Evolutionary conservation across 2,113 vertebrate species (phyloP), one percentile per base, ranked within the genome.

Genomic region (Elachura formosa): DNA sequence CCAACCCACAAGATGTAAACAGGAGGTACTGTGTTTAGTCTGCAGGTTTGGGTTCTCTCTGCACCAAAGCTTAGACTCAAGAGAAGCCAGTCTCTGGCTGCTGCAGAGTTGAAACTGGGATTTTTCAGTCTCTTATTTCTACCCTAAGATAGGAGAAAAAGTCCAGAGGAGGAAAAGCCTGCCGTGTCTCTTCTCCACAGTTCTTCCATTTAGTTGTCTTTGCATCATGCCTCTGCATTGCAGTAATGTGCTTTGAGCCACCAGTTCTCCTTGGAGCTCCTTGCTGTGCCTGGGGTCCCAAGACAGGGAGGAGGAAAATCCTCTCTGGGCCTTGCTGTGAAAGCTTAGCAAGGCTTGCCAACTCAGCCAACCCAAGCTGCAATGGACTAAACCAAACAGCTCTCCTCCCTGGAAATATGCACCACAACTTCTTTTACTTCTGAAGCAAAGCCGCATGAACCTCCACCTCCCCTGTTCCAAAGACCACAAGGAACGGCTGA

Each of bases 21-120:
- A 96, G 84, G 86, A 94, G 95, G 72, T 91, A 38, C 40, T 69
- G 24, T 94, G 89, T 97, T 96, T 96, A 94, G 94, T 95, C 82
- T 96, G 85, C 73, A 95, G 87, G 72, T 96, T 94, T 88, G 81
- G 81, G 61, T 34, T 93, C 90, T 90, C 61, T n/a, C 61, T 68
- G 68, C 52, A 88, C 79, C 76, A 82, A 79, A 87, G 29, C 78
- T 86, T 36, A 48, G 64, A 58, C 45, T 90, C 45, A 45, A 63
- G 51, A 75, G 28, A 67, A 89, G 41, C 46, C 71, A 55, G 45
- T 29, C 34, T 59, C 74, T 85, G 71, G 46, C 34, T 85, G 71
- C 41, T 73, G 51, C n/a, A 24, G 52, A 61, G 33, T 20, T 0
- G 1, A 84, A 29, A 41, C 26, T 0, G 2, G 23, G 51, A 64